Evolutionary conservation across 64 coral and sea anemone genomes (phyloP).

Genomic region (Porites australiensis): DNA sequence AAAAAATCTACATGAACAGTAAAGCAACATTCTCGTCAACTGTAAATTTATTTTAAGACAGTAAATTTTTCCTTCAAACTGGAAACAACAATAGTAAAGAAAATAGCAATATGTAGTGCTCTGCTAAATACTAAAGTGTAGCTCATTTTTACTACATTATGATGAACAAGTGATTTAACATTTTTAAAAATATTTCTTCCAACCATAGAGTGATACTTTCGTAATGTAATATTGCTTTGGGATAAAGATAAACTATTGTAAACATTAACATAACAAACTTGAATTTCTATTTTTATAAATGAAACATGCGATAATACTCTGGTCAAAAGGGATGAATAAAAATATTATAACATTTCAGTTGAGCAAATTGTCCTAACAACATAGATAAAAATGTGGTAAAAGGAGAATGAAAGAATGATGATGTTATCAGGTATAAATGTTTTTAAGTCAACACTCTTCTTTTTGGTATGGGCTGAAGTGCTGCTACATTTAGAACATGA

Average conservation of each 20-base stretch:
- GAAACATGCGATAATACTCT: not conserved
- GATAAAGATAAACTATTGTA: not conserved
- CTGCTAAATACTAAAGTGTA: slow-evolving; percentile 8
- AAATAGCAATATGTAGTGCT: not conserved
- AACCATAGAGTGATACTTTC: not conserved
- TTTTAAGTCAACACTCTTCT: too few species aligned
- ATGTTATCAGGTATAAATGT: too few species aligned
- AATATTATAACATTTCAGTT: too few species aligned
- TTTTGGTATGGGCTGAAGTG: too few species aligned
- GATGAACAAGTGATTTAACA: not conserved
- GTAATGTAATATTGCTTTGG: slow-evolving; percentile 1
- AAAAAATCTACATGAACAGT: not conserved
- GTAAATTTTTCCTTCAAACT: not conserved
- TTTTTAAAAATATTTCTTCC: not conserved
- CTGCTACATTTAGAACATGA: too few species aligned
- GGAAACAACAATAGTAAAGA: not conserved
- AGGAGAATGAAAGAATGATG: too few species aligned
- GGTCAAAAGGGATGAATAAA: too few species aligned
- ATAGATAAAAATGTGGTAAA: too few species aligned
- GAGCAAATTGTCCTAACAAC: too few species aligned
- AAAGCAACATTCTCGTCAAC: not conserved
- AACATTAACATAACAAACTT: not conserved
- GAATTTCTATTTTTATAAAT: not conserved
- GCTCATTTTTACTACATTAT: not conserved
- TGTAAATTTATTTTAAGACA: slow-evolving; percentile 5